Conservation (phyloP, 2,888 invertebrate species). For the Poecilobothrus nobilitatus region DNA sequence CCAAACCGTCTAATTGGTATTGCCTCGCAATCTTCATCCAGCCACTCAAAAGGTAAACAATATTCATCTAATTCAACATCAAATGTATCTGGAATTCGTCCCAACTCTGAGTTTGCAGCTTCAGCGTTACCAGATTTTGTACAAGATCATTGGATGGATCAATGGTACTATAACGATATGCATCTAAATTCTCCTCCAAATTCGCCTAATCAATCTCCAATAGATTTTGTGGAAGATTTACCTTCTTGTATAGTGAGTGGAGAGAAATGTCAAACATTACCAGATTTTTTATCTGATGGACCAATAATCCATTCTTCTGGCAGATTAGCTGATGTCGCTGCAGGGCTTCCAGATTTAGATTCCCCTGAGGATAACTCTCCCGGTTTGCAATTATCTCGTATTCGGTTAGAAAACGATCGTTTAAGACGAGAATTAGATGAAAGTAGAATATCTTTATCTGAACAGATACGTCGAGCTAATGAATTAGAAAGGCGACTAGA, state of each 20-base stretch:
- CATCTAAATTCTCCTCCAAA: constrained; percentile 38
- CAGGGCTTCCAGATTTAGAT: constrained; percentile 38
- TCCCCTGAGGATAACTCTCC: constrained; percentile 40
- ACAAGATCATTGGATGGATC: constrained; percentile 77
- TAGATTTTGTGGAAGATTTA: constrained; percentile 32
- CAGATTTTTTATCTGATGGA: constrained; percentile 64
- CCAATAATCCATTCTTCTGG: constrained; percentile 48
- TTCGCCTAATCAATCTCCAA: constrained; percentile 30
- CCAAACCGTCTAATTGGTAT: constrained; percentile 18
- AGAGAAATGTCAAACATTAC: constrained; percentile 47
- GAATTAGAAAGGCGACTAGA: constrained; percentile 49
- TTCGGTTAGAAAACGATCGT: constrained; percentile 41
- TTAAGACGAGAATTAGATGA: constrained; percentile 51
- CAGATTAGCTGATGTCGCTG: constrained; percentile 41
- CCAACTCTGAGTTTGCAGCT: constrained; percentile 29
- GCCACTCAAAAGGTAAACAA: neutral
- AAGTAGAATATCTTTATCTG: constrained; percentile 47
- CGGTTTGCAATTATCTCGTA: constrained; percentile 31
- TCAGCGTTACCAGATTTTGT: constrained; percentile 72
- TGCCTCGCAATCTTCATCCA: neutral
- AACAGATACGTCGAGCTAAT: constrained; percentile 48
- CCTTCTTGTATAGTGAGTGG: constrained; percentile 20
- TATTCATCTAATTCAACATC: constrained; percentile 13
- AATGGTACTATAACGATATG: constrained; percentile 44
- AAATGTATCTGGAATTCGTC: constrained; percentile 20